Conservation (phyloP, 1,140 invertebrate genomes). For the Hycleus phaleratus region DNA sequence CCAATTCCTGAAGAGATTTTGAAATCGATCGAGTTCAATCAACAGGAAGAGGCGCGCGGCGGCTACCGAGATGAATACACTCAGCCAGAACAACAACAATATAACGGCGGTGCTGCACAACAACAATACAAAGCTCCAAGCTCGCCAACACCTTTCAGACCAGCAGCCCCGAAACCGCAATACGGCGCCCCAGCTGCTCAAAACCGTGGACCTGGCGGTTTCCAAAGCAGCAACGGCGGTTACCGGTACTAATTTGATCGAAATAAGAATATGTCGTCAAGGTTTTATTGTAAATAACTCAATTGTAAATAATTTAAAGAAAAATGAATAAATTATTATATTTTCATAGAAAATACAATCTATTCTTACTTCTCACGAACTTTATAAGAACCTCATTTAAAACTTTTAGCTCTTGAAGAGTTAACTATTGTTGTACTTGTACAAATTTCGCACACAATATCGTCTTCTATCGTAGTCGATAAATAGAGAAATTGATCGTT, state of each 20-base stretch:
- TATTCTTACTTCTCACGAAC: no score
- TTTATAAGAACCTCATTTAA: no score
- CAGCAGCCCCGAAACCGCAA: slow-evolving; percentile 1
- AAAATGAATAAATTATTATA: not conserved
- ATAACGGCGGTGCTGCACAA: not conserved
- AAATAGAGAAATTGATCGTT: not conserved
- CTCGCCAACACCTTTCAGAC: no score
- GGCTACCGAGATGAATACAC: slow-evolving; percentile 17
- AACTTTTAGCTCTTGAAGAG: no score
- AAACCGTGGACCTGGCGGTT: slow-evolving; percentile 5
- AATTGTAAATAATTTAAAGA: slow-evolving; percentile 10
- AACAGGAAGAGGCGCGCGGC: slow-evolving; percentile 27
- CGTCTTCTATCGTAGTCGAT: not conserved
- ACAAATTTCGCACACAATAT: no score
- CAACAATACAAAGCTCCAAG: not conserved
- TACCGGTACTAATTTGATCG: slow-evolving; percentile 9
- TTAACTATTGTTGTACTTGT: no score
- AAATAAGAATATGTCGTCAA: slow-evolving; percentile 9
- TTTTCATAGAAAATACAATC: not conserved
- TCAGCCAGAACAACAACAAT: slow-evolving; percentile 5
- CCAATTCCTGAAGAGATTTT: slow-evolving; percentile 49
- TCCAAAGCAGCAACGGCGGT: slow-evolving; percentile 8
- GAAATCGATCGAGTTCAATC: slow-evolving; percentile 44
- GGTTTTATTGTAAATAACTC: slow-evolving; percentile 9
- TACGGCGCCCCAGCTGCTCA: not conserved